Conservation (phyloP, 1,140 invertebrate genomes). For the Penaeus japonicus region DNA sequence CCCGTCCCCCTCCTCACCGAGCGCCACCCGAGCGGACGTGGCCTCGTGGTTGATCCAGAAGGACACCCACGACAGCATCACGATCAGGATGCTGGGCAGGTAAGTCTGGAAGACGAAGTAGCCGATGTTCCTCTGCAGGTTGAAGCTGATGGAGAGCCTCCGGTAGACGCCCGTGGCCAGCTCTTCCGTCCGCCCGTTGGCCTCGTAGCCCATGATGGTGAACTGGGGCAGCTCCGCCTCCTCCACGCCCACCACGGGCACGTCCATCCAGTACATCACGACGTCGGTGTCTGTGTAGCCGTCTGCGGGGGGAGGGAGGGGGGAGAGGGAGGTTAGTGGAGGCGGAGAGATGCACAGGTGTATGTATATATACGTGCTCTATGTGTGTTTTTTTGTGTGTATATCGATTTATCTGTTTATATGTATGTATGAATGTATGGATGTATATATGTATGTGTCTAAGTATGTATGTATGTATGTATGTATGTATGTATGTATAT, state of each 20-base stretch:
- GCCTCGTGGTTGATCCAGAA: slow-evolving; percentile 89
- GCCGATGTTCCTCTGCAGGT: slow-evolving; percentile 79
- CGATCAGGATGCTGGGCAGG: slow-evolving; percentile 81
- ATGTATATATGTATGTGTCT: slow-evolving; percentile 9
- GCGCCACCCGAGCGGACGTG: slow-evolving; percentile 78
- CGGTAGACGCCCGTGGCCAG: slow-evolving; percentile 91
- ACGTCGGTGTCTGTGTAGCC: slow-evolving; percentile 96
- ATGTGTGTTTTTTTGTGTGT: too few relatives aligned
- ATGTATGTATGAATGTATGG: background rate
- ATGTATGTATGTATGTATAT: background rate
- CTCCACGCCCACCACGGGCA: slow-evolving; percentile 89
- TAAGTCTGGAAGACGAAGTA: slow-evolving; percentile 87
- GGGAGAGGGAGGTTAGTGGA: background rate
- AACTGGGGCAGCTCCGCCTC: slow-evolving; percentile 95
- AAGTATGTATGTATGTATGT: background rate
- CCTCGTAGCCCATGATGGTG: slow-evolving; percentile 91
- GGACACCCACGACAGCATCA: slow-evolving; percentile 88
- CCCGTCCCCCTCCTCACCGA: slow-evolving; percentile 68
- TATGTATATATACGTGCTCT: background rate
- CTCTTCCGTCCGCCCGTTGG: slow-evolving; percentile 84
- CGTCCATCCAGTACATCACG: slow-evolving; percentile 94
- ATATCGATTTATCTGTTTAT: background rate
- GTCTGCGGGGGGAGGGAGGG: slow-evolving; percentile 72
- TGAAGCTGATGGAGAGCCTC: slow-evolving; percentile 87
- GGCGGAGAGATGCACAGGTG: background rate